phyloP scores from a whole-genome alignment of 2,113 vertebrate species.

The Vireo altiloquus region DNA sequence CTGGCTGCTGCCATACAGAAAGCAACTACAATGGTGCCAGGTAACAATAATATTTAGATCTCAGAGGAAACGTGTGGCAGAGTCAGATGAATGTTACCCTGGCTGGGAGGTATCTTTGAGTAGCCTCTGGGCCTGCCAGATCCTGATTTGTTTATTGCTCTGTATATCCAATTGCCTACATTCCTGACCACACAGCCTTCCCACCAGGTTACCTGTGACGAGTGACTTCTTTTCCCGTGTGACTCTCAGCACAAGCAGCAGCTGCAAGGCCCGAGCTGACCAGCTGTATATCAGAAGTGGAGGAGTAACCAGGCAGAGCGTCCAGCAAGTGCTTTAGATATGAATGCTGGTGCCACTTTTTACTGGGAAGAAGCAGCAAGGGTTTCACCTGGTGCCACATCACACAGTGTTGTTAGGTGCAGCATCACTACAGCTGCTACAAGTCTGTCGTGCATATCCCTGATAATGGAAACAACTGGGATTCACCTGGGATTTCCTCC shows the following conservation, averaged over 20 bases:
- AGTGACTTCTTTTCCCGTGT: background rate
- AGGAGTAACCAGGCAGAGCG: background rate
- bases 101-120: background rate
- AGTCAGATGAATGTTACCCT: background rate
- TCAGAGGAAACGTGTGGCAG: background rate
- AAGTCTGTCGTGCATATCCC: background rate
- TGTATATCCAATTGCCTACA: background rate
- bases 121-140: background rate
- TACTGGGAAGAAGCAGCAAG: background rate
- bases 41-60: background rate
- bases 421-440: background rate
- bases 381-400: background rate
- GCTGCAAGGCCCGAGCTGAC: background rate
- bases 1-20: background rate
- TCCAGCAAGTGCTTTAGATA: background rate
- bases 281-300: background rate
- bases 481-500: background rate
- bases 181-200: background rate
- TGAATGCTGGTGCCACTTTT: rapidly evolving
- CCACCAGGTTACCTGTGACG: background rate
- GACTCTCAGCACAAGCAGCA: background rate
- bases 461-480: background rate
- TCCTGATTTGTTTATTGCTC: background rate
- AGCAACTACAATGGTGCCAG: background rate
- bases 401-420: background rate